Base-by-base conservation (phyloP, 2,797 vertebrate species). In the Alouatta caraya region DNA sequence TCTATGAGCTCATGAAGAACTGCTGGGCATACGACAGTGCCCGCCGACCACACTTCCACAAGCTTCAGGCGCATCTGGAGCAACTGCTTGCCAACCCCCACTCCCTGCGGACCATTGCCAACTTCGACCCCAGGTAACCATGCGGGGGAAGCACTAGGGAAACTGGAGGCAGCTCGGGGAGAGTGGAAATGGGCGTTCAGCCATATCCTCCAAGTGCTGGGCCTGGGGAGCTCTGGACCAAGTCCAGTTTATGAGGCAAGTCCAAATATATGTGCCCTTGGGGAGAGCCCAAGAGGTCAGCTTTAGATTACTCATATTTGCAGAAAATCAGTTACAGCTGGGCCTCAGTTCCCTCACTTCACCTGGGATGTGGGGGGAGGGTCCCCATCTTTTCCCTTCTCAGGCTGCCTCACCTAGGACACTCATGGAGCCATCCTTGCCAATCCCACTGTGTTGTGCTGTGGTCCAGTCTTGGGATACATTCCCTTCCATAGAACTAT, bases 1-100 rank as follows among this genome's bases (percentile, higher is more conserved):
- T 99, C 76, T 99, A 99, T 0, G 99, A 99, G 11, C 98, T 99
- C 79, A 99, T 99, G 99, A 99, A 99, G 94, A 99, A 99, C 98
- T 99, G 99, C 98, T 99, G 99, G 99, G 99, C 99, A 76, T 99
- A 99, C 0, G 99, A 99, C 22, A 98, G 99, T 14, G 98, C 98
- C 12, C 99, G 99, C 76, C 99, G 99, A 73, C 99, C 99, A 5
- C 99, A 98, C 93, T 99, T 99, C 88, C 99, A 99, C 96, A 99
- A 99, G 61, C 99, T 99, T 64, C 98, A 98, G 81, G 98, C 98
- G 57, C 98, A 99, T 55, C 98, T 99, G 93, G 99, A 99, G 22
- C 98, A 99, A 9, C 94, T 99, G 95, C 98, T 98, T 14, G 98
- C 98, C 4, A 99, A 98, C 52, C 99, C 99, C 2, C 98, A 98